Base-by-base conservation (phyloP, 2,888 invertebrate species). In the Drosophila affinis region DNA sequence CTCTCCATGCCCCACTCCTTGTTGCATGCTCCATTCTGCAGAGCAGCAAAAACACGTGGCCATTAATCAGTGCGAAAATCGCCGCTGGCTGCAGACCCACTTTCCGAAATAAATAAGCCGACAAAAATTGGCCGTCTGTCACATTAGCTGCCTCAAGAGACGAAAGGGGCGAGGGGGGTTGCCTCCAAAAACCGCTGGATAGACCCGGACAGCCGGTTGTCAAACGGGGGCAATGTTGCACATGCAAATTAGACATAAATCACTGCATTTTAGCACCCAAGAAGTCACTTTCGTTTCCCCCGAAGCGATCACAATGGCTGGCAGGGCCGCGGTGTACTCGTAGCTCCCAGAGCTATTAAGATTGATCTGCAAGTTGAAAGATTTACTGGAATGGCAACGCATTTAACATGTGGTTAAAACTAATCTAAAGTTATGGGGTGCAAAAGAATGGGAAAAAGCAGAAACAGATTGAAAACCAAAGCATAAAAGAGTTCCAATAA, bases 61-160 rank as follows among this genome's bases (percentile, higher is more conserved):
- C 68, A 83, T 83, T 84, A 87, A 83, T 83, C 87, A 87, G 81
- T 46, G 59, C 67, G 58, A 69, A 81, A 79, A 61, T 47, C 34
- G 76, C 79, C 78, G 57, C 27, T 61, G 76, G 81, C 64, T 65
- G 58, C 58, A 34, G 49, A 56, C 45, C 47, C 62, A 48, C 55
- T 62, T 57, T 62, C 56, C 14, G 53, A 63, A 62, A 57, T 56
- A 72, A 72, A 72, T 57, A 63, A 72, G 72, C 63, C 72, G 51
- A 58, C 72, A 63, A 71, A 72, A 72, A 72, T 72, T 72, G 71
- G 63, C 57, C 63, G 63, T 72, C 71, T 72, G 71, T 72, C 71
- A 63, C 71, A 72, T 72, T 72, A 72, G 54, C 63, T 53, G 70
- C 44, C 39, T 18, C 24, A n/a, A 12, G 54, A 29, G 27, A 14